phyloP scores from a whole-genome alignment of 2,113 vertebrate genomes.

The Cavia aperea region DNA sequence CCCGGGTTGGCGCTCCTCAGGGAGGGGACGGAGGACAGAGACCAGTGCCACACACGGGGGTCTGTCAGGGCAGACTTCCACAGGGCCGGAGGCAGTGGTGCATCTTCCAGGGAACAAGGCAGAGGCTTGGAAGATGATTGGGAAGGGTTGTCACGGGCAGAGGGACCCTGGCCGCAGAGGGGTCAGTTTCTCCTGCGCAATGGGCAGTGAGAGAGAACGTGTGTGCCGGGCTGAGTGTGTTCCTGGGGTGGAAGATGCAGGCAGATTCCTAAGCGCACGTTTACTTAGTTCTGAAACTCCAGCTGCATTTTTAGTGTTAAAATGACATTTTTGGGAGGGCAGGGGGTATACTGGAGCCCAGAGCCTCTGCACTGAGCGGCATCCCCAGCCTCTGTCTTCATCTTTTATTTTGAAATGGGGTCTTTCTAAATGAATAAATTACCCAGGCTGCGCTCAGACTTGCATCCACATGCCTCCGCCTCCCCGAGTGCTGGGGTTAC shows the following conservation, averaged over 20 bases:
- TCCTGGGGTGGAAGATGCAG: neutral
- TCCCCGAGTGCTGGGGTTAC: neutral
- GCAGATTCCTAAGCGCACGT: neutral
- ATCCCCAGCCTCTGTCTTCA: neutral
- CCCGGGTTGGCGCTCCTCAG: accelerated
- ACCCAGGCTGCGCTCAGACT: neutral
- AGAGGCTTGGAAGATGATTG: neutral
- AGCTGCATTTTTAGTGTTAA: neutral
- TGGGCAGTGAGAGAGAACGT: neutral
- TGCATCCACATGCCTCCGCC: neutral
- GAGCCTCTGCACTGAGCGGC: neutral
- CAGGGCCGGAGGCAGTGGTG: neutral
- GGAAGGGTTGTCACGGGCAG: neutral
- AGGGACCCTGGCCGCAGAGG: neutral
- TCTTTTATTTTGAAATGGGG: neutral
- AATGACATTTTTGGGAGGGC: neutral
- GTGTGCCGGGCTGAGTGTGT: neutral
- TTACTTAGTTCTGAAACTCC: neutral
- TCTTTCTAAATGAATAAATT: neutral
- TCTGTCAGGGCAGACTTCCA: neutral
- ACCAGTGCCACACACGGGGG: neutral
- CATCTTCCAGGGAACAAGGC: neutral
- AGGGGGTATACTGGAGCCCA: too few species aligned
- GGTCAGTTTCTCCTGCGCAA: too few species aligned
- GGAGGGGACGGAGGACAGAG: neutral